These are phyloP conservation scores for Sipha flava DNA, from an alignment of 1,140 invertebrate genomes.

Conservation along the genomic window DNA sequence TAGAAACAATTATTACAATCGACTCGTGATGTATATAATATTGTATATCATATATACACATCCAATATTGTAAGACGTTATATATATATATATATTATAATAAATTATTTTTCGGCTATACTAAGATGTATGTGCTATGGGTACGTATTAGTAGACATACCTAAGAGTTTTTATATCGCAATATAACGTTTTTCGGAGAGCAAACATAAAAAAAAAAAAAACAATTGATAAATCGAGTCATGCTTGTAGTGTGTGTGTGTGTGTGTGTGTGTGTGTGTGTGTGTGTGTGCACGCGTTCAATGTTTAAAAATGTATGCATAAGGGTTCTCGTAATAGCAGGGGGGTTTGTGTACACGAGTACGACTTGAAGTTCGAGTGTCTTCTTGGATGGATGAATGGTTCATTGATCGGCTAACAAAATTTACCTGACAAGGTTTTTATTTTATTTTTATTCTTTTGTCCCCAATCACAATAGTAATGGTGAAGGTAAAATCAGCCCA, in stretches of 20 bases:
- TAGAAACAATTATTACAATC: too few relatives aligned
- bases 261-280: background rate
- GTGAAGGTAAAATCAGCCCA: background rate
- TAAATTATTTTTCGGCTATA: too few relatives aligned
- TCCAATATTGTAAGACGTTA: too few relatives aligned
- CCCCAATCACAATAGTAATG: background rate
- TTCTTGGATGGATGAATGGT: background rate
- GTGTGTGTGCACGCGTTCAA: background rate
- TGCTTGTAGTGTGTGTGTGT: background rate
- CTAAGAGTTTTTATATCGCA: too few relatives aligned
- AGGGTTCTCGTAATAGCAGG: background rate
- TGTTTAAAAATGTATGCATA: background rate
- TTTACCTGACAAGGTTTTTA: constrained; percentile 3
- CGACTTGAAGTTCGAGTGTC: background rate
- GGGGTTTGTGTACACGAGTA: background rate
- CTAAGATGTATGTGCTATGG: too few relatives aligned
- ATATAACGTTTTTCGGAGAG: too few relatives aligned
- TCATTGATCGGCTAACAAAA: background rate
- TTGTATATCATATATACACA: too few relatives aligned
- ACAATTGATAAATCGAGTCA: background rate
- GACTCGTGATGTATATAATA: too few relatives aligned
- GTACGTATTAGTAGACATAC: too few relatives aligned
- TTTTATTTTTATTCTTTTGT: background rate
- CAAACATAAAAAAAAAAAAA: too few relatives aligned
- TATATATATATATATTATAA: too few relatives aligned